Evolutionary conservation across 2,888 invertebrate genomes (phyloP), one percentile per base, ranked within the genome.

Genomic region (Drosophila mulleri): DNA sequence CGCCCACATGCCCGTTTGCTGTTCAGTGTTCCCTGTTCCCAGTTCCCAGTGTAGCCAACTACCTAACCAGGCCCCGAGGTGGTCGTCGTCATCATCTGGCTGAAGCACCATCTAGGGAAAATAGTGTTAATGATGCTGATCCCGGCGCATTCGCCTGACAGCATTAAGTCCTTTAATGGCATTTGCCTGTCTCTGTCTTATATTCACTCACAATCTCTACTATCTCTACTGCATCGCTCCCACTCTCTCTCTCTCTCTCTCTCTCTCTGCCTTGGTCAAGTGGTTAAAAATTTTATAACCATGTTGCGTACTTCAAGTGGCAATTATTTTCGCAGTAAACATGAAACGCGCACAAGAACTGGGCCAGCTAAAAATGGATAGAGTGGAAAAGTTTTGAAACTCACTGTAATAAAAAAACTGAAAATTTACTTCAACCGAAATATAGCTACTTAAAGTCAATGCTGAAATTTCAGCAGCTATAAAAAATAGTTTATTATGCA

Each of bases 91-190:
- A 77, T 75, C 72, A 81, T 73, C 74, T 64, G 56, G 62, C 45
- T 83, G 87, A 87, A 89, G 84, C 71, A 82, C 74, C 72, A 75
- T 80, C 88, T 79, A 70, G 88, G 84, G 89, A 89, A 89, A 87
- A 87, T 84, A 84, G 89, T 87, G 84, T 87, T 84, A 89, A 84
- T 84, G 84, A 84, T 84, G 89, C 88, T 87, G 84, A 87, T 89
- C 89, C 82, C 70, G 47, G 45, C 52, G 70, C 81, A 78, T 89
- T 73, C 72, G 84, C 79, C 65, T 75, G 81, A 57, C 68, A 75
- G 72, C 67, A 52, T 74, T 72, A 72, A 87, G 80, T 82, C 71
- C 73, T 56, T 84, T 82, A 87, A 89, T 80, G 85, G 74, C 74
- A 67, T 73, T 57, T 62, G 42, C 48, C 64, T 52, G 48, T 45